Base-by-base conservation (phyloP, 1,140 invertebrate species). In the Laodelphax striatellus region DNA sequence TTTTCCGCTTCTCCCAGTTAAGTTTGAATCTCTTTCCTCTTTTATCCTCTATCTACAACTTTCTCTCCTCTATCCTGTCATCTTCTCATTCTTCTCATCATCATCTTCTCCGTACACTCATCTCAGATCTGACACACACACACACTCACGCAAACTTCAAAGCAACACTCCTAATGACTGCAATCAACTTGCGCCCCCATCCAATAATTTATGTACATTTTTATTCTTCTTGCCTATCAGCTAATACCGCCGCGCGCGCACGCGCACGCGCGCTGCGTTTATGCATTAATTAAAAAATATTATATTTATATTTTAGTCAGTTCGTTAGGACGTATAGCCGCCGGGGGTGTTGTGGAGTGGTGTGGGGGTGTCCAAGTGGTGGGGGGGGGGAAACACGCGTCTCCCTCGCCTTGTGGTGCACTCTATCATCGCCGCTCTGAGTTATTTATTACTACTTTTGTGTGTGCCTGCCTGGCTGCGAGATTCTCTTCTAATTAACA, bases 251-350 rank as follows among this genome's bases (percentile, higher is more conserved):
- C 34, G 34, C 10, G 3, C 4, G 10, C 34, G 10, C 34, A 38
- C 34, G 24, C 24, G 6, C 34, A 11, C 34, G 34, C 21, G 46
- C 14, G 24, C n/a, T 14, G 6, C 46, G 21, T 50, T 50, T 17
- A 50, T 50, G 46, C 46, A 50, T 50, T 50, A 50, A 50, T 50
- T 50, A 50, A 50, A 50, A 50, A 50, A 50, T 50, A 50, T 50
- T 50, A 50, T 50, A 22, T 50, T 50, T 50, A 19, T 50, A 50
- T 50, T 17, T 50, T 50, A 19, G 16, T 19, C 46, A 19, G 46
- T 50, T 50, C 46, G 46, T 50, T 50, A 50, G 46, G 21, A 22
- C 21, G 46, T 50, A 10, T 38, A 5, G 34, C 34, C 34, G 1
- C 34, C 34, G 34, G 34, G 34, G 8, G 34, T 38, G 34, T 38